Conservation (phyloP, 2,888 invertebrate species). For the Chymomyza procnemis region DNA sequence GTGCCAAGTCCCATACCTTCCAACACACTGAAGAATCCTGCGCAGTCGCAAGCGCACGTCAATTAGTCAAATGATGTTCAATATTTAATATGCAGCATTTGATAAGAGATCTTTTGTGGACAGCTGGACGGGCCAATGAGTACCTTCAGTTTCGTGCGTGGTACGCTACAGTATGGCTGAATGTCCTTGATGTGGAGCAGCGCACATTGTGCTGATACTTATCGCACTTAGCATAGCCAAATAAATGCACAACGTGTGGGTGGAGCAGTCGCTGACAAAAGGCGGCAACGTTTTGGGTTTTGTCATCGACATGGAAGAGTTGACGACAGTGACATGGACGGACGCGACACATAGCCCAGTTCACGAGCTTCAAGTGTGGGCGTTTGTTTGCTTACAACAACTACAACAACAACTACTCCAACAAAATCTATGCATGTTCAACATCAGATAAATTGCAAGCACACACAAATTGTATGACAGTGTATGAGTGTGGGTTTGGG, state of each 20-base stretch:
- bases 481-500: constrained; percentile 5
- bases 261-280: constrained; percentile 64
- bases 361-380: constrained; percentile 56
- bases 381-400: constrained; percentile 64
- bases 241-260: constrained; percentile 44
- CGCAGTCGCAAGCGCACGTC: constrained; percentile 47
- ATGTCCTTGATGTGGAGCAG: constrained; percentile 62
- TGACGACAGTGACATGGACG: constrained; percentile 36
- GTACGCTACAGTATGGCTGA: constrained; percentile 1
- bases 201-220: constrained; percentile 49
- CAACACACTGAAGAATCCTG: neutral
- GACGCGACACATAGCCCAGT: constrained; percentile 6
- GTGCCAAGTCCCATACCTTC: neutral
- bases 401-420: constrained; percentile 18
- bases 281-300: constrained; percentile 63
- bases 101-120: constrained; percentile 71
- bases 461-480: constrained; percentile 36
- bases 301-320: constrained; percentile 69
- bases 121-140: constrained; percentile 64
- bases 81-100: constrained; percentile 75
- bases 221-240: constrained; percentile 34
- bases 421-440: constrained; percentile 65
- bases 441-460: constrained; percentile 69
- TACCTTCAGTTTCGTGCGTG: constrained; percentile 32
- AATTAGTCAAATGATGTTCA: constrained; percentile 79